phyloP scores from a whole-genome alignment of 2,113 vertebrate genomes.

The Oryzias woworae region DNA sequence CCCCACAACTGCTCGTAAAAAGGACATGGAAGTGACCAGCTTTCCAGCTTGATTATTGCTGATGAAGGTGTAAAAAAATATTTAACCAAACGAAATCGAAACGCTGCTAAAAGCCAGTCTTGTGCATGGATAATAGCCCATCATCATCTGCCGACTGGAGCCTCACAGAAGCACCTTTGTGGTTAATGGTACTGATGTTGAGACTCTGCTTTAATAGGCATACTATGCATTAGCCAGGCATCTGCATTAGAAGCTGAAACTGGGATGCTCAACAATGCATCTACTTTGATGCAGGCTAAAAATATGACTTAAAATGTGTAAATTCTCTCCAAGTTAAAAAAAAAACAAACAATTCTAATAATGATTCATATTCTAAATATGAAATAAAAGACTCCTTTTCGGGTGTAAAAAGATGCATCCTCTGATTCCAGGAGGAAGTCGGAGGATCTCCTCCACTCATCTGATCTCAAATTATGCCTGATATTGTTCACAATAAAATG shows the following conservation, averaged over 20 bases:
- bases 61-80: neutral
- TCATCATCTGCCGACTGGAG: constrained; percentile 55
- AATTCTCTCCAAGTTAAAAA: no score
- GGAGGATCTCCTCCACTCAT: constrained; percentile 27
- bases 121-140: constrained; percentile 14
- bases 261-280: constrained; percentile 1
- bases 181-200: constrained; percentile 38
- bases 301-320: neutral
- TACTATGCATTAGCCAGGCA: constrained; percentile 22
- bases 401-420: neutral
- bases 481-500: neutral
- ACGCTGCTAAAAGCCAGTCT: constrained; percentile 57
- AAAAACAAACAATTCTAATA: no score
- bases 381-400: constrained; percentile 5
- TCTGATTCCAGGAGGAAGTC: constrained; percentile 26
- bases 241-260: constrained; percentile 22
- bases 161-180: constrained; percentile 38
- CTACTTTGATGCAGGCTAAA: neutral
- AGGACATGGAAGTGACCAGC: no score
- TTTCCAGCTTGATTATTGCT: neutral
- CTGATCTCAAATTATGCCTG: constrained; percentile 18
- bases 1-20: constrained; percentile 5
- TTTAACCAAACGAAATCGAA: constrained; percentile 20
- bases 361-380: neutral
- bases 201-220: constrained; percentile 47